Evolutionary conservation across 2,113 vertebrate species (phyloP).

Genomic region (Tor tambroides): DNA sequence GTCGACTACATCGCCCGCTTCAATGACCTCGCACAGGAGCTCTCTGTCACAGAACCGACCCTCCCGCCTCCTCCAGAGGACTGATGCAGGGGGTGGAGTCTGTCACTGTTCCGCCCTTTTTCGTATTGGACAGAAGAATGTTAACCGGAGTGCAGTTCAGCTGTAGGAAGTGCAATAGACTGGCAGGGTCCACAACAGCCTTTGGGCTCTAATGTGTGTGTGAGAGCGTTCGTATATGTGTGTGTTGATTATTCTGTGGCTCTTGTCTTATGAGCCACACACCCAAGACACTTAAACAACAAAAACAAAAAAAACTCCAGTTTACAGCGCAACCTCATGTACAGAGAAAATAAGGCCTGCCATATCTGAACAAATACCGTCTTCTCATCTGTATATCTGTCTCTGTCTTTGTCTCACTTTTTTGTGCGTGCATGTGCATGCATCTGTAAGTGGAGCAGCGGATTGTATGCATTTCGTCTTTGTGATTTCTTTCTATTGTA

Average conservation of each 20-base stretch:
- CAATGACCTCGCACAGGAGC: constrained; percentile 95
- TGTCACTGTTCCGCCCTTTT: constrained; percentile 40
- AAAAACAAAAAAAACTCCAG: constrained; percentile 35
- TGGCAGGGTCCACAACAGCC: constrained; percentile 30
- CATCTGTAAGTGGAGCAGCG: constrained; percentile 35
- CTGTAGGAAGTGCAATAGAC: constrained; percentile 61
- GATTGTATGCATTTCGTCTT: neutral
- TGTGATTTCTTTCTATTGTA: constrained; percentile 38
- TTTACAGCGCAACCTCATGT: constrained; percentile 78
- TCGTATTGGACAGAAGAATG: constrained; percentile 13
- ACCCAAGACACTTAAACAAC: constrained; percentile 67
- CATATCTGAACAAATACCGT: constrained; percentile 73
- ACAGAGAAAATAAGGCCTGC: constrained; percentile 69
- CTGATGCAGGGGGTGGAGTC: constrained; percentile 63
- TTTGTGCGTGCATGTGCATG: constrained; percentile 21
- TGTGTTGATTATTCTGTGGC: constrained; percentile 71
- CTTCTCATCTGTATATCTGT: constrained; percentile 54
- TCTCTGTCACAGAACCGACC: constrained; percentile 85
- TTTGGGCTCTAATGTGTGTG: constrained; percentile 25
- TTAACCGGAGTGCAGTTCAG: neutral
- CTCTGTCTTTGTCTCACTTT: constrained; percentile 22
- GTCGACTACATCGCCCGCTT: constrained; percentile 99
- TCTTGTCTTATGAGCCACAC: constrained; percentile 57
- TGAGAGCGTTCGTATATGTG: constrained; percentile 59
- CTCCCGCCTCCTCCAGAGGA: constrained; percentile 72